phyloP scores from a whole-genome alignment of 2,888 invertebrate genomes.

The Congeria kusceri region DNA sequence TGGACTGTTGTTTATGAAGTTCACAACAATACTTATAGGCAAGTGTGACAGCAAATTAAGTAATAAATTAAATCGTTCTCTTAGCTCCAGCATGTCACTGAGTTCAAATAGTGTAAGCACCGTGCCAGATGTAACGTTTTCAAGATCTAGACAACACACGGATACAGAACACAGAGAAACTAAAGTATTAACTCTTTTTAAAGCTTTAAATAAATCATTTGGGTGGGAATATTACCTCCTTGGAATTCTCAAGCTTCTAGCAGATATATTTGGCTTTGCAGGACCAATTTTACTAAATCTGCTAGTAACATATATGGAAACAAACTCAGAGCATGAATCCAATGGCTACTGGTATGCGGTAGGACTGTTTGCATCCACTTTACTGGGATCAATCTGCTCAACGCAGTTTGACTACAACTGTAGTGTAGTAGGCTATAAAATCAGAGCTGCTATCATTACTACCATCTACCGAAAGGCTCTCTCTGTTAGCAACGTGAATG shows the following conservation, averaged over 20 bases:
- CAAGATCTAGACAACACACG: constrained; percentile 12
- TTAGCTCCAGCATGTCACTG: constrained; percentile 15
- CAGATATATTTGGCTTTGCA: constrained; percentile 94
- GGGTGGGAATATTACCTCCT: constrained; percentile 82
- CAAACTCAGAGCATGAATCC: constrained; percentile 88
- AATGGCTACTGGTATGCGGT: constrained; percentile 87
- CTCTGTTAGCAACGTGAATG: constrained; percentile 85
- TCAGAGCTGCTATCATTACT: constrained; percentile 93
- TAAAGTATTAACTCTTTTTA: constrained; percentile 63
- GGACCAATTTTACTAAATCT: constrained; percentile 95
- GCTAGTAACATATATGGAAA: constrained; percentile 92
- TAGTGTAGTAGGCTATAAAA: constrained; percentile 91
- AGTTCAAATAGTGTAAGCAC: constrained; percentile 28
- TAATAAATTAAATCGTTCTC: constrained; percentile 19
- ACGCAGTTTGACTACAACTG: constrained; percentile 96
- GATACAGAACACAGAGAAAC: background rate
- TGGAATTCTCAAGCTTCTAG: constrained; percentile 89
- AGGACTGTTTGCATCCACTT: constrained; percentile 89
- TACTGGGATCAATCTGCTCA: constrained; percentile 92
- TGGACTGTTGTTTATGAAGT: constrained; percentile 69
- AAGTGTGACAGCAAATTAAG: constrained; percentile 27
- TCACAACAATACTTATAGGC: constrained; percentile 63
- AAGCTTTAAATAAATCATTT: constrained; percentile 80
- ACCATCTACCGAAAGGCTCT: constrained; percentile 92
- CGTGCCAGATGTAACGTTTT: constrained; percentile 57